Conservation (phyloP, 1,140 invertebrate species). For the Ephestia elutella region DNA sequence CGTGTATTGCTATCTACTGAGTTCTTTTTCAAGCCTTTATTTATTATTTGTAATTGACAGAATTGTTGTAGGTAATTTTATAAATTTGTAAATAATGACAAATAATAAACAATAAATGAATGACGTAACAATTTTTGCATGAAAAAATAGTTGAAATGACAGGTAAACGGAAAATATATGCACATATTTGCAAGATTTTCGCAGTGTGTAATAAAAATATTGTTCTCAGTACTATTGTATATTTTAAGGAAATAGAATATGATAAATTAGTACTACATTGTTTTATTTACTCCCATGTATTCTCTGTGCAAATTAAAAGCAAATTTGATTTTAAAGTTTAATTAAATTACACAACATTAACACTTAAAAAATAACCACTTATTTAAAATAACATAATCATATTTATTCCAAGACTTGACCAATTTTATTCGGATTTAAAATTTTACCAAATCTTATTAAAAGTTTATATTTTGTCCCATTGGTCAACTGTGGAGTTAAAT, state of each 20-base stretch:
- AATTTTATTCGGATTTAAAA: constrained; percentile 51
- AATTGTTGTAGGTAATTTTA: constrained; percentile 42
- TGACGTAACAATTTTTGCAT: not conserved
- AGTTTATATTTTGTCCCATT: constrained; percentile 62
- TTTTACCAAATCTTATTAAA: constrained; percentile 50
- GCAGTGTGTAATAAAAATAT: too few species aligned
- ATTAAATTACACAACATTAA: not conserved
- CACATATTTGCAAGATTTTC: constrained; percentile 36
- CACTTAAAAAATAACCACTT: constrained; percentile 8
- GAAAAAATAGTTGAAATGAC: not conserved
- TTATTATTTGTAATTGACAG: not conserved
- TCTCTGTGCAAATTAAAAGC: not conserved
- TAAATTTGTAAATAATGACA: constrained; percentile 64
- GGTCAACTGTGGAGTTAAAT: constrained; percentile 42
- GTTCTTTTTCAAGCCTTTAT: too few species aligned
- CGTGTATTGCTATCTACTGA: too few species aligned
- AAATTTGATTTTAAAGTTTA: not conserved
- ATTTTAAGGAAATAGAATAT: constrained; percentile 50
- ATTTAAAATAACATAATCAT: constrained; percentile 13
- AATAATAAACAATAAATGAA: constrained; percentile 43
- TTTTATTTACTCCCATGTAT: constrained; percentile 14
- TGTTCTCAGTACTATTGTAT: constrained; percentile 45
- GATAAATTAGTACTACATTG: constrained; percentile 31
- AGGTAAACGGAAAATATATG: not conserved
- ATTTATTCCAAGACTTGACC: constrained; percentile 53